Evolutionary conservation across 2,888 invertebrate species (phyloP).

Genomic region (Lithosia quadra): DNA sequence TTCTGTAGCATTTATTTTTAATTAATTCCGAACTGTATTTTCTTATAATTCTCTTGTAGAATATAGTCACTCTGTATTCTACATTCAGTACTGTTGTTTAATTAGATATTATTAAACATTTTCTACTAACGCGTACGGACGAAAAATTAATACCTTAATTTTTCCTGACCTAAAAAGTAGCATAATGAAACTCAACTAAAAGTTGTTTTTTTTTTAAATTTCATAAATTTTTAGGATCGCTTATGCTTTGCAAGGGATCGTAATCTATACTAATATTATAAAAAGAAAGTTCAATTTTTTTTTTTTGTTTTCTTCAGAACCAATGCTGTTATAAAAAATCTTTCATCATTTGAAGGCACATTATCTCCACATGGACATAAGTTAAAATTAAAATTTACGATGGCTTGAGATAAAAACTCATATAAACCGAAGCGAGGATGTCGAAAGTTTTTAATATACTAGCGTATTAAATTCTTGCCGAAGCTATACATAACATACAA

Average conservation of each 20-base stretch:
- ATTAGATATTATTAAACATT: not conserved
- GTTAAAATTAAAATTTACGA: no score
- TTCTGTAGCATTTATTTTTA: not conserved
- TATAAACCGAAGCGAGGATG: no score
- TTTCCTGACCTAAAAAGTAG: constrained; percentile 1
- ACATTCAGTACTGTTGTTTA: not conserved
- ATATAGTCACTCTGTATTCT: no score
- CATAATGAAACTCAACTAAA: not conserved
- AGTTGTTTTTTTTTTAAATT: not conserved
- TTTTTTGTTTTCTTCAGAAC: no score
- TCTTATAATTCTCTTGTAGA: not conserved
- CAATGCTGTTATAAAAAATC: no score
- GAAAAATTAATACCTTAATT: not conserved
- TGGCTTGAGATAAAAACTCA: no score
- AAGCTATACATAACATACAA: no score
- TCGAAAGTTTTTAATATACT: not conserved
- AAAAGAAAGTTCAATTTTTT: no score
- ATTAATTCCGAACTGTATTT: not conserved
- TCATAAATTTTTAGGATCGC: not conserved
- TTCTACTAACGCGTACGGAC: not conserved
- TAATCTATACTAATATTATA: no score
- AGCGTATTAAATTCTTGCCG: not conserved
- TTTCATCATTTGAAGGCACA: no score
- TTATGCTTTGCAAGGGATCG: not conserved
- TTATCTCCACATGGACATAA: no score